Conservation (phyloP, 2,113 vertebrate genomes). For the Blennius ocellaris region DNA sequence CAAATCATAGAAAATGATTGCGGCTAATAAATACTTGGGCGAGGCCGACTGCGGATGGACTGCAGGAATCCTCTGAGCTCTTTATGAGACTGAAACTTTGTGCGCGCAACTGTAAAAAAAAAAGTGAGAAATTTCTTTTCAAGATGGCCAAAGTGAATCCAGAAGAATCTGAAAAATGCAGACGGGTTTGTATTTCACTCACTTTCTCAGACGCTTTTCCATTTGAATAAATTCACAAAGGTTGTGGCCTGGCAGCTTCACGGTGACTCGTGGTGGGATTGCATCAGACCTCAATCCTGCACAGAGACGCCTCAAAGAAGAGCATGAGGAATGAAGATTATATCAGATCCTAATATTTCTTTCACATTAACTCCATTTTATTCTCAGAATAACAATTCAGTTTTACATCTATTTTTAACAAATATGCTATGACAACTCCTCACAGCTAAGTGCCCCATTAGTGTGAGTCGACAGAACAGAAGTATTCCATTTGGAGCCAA, state of each 20-base stretch:
- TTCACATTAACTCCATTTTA: neutral
- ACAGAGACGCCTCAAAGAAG: neutral
- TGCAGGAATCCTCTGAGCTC: neutral
- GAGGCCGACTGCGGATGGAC: neutral
- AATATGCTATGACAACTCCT: neutral
- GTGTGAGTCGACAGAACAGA: neutral
- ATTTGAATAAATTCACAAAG: constrained; percentile 12
- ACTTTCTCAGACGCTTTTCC: constrained; percentile 30
- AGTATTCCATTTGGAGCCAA: no score
- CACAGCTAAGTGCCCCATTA: neutral
- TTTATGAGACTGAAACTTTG: constrained; percentile 5
- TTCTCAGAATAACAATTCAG: neutral
- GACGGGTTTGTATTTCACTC: constrained; percentile 32
- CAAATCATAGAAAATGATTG: neutral
- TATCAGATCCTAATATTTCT: neutral
- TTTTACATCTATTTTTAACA: neutral
- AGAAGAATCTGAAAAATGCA: constrained; percentile 54
- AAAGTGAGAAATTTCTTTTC: constrained; percentile 32
- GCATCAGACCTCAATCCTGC: constrained; percentile 7
- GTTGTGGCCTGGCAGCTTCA: constrained; percentile 9
- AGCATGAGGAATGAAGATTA: neutral
- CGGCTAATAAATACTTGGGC: neutral
- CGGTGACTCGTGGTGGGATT: constrained; percentile 3
- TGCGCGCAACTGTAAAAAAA: constrained; percentile 15
- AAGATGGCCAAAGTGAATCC: constrained; percentile 23